Conservation (phyloP, 2,113 vertebrate species). For the Xiphias gladius region DNA sequence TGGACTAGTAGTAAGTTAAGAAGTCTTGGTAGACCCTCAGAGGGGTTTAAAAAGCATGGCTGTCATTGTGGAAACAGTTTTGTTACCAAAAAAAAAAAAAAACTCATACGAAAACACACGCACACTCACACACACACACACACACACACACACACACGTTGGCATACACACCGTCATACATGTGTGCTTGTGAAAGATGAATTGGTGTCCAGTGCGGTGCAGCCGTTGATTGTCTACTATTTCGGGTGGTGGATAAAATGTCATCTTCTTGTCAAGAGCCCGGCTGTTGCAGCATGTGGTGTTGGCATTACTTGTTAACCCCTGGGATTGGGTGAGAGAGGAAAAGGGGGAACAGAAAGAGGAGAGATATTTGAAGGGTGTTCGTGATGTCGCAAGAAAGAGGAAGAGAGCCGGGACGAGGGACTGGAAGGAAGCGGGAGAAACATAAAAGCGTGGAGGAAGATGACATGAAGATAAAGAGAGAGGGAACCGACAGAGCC, state of each 20-base stretch:
- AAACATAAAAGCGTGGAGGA: background rate
- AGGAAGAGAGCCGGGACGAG: background rate
- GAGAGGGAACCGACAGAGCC: background rate
- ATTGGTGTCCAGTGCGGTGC: background rate
- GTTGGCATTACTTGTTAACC: conserved; percentile 29
- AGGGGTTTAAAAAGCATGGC: conserved; percentile 21
- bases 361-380: background rate
- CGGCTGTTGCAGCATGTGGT: conserved; percentile 69
- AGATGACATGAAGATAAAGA: conserved; percentile 33
- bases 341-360: background rate
- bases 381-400: conserved; percentile 1
- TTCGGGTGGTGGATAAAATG: conserved; percentile 54
- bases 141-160: no score
- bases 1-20: conserved; percentile 16
- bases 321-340: conserved; percentile 5
- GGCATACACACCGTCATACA: conserved; percentile 1
- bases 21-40: background rate
- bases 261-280: conserved; percentile 39
- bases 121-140: conserved; percentile 2
- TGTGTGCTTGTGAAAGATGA: conserved; percentile 44
- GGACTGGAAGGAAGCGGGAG: background rate
- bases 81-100: background rate
- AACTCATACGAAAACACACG: background rate
- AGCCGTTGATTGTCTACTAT: conserved; percentile 38
- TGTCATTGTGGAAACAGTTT: conserved; percentile 19